Evolutionary conservation across 2,797 vertebrate genomes (phyloP), one percentile per base, ranked within the genome.

Genomic region (Enteromius unitaeniatus): DNA sequence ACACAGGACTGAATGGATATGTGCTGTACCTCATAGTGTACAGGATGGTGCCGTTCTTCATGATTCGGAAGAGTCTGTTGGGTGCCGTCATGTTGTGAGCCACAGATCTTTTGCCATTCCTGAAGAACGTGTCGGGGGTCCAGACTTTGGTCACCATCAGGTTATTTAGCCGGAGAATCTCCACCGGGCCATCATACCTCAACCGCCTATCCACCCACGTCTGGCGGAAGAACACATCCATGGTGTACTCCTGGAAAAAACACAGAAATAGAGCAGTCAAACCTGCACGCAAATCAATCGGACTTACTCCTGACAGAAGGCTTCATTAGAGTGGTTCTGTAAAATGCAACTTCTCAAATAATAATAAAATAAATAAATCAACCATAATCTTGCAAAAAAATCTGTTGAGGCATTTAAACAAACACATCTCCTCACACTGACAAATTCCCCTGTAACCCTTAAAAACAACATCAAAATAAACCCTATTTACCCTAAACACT

Each of bases 161-260:
- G 92, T 99, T 99, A 92, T 99, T 99, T 73, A 99, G 93, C 78
- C 97, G 95, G 87, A 99, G 91, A 90, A 99, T 99, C 95, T 99
- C 98, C 85, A 98, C 96, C 0, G 98, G 97, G 1, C 98, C 97
- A 31, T 99, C 97, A 10, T 99, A 99, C 91, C 92, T 96, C 86
- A 99, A 90, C 85, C 98, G 94, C 88, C 96, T 96, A 92, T 99
- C 98, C 84, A 98, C 97, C 98, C 98, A 99, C 0, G 97, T 99
- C 93, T 99, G 98, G 49, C 98, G 96, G 90, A 99, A 99, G 93
- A 99, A 99, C 86, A 99, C 97, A 87, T 99, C 98, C 97, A 99
- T 99, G n/a, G 98, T 99, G 90, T 99, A 99, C 87, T 99, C 98
- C 98, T 99, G 26, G 78, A 83, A 49, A 55, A 58, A 11, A 34